Evolutionary conservation across 2,113 vertebrate genomes (phyloP).

Genomic region (Pelecanoides urinatrix): DNA sequence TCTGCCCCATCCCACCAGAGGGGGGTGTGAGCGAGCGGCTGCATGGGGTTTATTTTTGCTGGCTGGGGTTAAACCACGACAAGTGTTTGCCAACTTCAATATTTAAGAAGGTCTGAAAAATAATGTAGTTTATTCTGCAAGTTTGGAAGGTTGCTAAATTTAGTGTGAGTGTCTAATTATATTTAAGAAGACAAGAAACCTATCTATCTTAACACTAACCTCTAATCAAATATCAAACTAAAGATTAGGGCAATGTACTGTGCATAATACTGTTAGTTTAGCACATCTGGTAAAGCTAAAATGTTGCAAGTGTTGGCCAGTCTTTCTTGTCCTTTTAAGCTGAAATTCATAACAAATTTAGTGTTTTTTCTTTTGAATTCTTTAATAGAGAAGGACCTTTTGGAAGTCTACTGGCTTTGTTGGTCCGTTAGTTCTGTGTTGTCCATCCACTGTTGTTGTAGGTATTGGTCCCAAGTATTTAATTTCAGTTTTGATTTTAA

Average conservation of each 20-base stretch:
- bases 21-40: too few relatives aligned
- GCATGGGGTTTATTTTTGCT: too few relatives aligned
- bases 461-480: not conserved
- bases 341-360: not conserved
- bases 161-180: not conserved
- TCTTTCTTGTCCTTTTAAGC: not conserved
- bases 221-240: not conserved
- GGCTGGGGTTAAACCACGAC: too few relatives aligned
- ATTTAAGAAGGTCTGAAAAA: not conserved
- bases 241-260: not conserved
- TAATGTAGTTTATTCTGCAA: not conserved
- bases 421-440: not conserved
- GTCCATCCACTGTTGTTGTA: not conserved
- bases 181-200: not conserved
- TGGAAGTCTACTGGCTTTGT: not conserved
- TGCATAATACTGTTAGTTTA: not conserved
- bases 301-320: not conserved
- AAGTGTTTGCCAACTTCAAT: not conserved
- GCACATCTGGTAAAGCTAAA: not conserved
- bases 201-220: not conserved
- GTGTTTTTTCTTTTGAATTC: not conserved
- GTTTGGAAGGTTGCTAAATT: not conserved
- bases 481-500: not conserved
- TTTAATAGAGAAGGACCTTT: not conserved
- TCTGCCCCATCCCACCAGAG: too few relatives aligned